phyloP scores from a whole-genome alignment of 1,140 invertebrate genomes.

The Polyergus mexicanus region DNA sequence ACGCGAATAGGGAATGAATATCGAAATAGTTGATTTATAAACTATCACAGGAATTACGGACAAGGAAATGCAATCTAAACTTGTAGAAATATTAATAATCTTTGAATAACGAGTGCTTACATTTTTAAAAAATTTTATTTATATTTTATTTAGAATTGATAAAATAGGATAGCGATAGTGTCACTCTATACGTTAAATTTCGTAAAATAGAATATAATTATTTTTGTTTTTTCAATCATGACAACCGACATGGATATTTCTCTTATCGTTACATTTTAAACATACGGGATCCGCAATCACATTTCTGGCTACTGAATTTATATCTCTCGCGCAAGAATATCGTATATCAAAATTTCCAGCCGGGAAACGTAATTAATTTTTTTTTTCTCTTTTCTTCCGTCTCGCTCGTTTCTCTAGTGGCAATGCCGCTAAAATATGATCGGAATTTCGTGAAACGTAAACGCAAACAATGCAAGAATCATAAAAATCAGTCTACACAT shows the following conservation, averaged over 20 bases:
- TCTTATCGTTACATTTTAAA: slow-evolving; percentile 4
- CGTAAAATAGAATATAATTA: not conserved
- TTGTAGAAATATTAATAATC: not conserved
- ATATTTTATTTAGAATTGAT: not conserved
- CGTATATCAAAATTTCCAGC: slow-evolving; percentile 28
- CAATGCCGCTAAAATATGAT: not conserved
- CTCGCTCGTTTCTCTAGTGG: not conserved
- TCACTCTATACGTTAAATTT: not conserved
- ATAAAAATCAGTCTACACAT: not conserved
- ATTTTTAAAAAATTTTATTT: no score
- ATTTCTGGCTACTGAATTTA: slow-evolving; percentile 52
- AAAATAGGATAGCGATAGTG: not conserved
- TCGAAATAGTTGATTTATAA: slow-evolving; percentile 1
- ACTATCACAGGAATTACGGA: not conserved
- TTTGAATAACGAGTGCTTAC: not conserved
- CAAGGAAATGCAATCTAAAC: not conserved
- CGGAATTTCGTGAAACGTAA: slow-evolving; percentile 1
- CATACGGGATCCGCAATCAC: slow-evolving; percentile 26
- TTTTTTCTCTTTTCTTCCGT: not conserved
- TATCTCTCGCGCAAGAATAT: slow-evolving; percentile 47
- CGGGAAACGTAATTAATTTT: slow-evolving; percentile 45
- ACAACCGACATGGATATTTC: slow-evolving; percentile 15
- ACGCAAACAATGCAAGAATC: not conserved
- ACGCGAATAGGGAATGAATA: slow-evolving; percentile 11
- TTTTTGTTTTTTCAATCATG: slow-evolving; percentile 14